Conservation (phyloP, 2,888 invertebrate species). For the Axea sp. region DNA sequence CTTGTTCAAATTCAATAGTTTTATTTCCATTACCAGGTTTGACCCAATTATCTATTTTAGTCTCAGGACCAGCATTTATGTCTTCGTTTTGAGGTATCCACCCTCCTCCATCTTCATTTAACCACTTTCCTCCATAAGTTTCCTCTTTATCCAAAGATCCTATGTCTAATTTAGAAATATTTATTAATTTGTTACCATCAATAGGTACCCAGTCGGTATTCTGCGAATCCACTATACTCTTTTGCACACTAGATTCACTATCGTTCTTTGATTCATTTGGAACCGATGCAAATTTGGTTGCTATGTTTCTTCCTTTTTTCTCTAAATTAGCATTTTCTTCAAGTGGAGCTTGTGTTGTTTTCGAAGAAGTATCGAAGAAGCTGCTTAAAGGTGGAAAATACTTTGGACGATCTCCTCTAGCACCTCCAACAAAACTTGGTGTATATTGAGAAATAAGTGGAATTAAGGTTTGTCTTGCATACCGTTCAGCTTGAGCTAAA, state of each 20-base stretch:
- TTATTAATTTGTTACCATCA: conserved; percentile 34
- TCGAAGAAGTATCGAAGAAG: conserved; percentile 41
- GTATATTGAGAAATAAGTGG: conserved; percentile 90
- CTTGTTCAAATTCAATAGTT: not conserved
- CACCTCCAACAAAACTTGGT: conserved; percentile 82
- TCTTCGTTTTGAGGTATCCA: conserved; percentile 66
- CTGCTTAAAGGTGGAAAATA: conserved; percentile 83
- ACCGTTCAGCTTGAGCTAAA: conserved; percentile 89
- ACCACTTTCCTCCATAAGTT: conserved; percentile 65
- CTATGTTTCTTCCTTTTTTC: conserved; percentile 51
- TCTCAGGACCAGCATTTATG: conserved; percentile 60
- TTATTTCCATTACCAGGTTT: conserved; percentile 61
- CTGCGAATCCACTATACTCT: conserved; percentile 18
- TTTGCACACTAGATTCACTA: conserved; percentile 9
- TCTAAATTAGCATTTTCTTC: conserved; percentile 24
- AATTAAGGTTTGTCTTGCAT: conserved; percentile 88
- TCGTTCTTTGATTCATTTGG: conserved; percentile 16
- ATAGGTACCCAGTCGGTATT: conserved; percentile 64
- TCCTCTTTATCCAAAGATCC: conserved; percentile 40
- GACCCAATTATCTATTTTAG: conserved; percentile 73
- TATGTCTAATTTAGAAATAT: conserved; percentile 24
- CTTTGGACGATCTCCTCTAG: conserved; percentile 81
- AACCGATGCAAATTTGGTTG: conserved; percentile 4
- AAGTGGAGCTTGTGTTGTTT: conserved; percentile 11
- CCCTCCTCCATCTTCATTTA: conserved; percentile 64